phyloP scores from a whole-genome alignment of 1,140 invertebrate genomes.

The Sitobion miscanthi region DNA sequence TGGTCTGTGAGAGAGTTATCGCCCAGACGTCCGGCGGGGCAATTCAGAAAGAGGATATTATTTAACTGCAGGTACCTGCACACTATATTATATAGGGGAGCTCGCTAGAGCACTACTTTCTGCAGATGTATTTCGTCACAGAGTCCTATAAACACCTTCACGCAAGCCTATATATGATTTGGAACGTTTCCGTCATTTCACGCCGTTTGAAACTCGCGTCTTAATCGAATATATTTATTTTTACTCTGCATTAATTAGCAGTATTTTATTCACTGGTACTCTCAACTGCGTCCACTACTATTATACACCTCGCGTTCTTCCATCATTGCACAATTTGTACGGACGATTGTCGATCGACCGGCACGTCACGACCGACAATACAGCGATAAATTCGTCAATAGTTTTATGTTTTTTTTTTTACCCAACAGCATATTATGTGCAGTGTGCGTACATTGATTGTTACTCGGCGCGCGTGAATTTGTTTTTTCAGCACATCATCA shows the following conservation, averaged over 20 bases:
- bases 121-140: not conserved
- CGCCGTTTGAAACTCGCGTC: not conserved
- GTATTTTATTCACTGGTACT: not conserved
- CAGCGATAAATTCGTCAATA: too few relatives aligned
- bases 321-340: not conserved
- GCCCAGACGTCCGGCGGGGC: too few relatives aligned
- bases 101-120: not conserved
- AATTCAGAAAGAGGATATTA: not conserved
- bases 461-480: accelerated
- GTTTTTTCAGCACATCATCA: not conserved
- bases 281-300: too few relatives aligned
- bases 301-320: not conserved
- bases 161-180: not conserved
- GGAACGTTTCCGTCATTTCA: not conserved
- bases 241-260: not conserved
- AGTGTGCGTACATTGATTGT: too few relatives aligned
- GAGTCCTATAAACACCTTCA: not conserved
- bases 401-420: not conserved
- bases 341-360: not conserved
- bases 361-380: too few relatives aligned
- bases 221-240: not conserved
- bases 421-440: not conserved
- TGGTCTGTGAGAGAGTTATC: too few relatives aligned
- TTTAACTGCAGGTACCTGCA: not conserved
- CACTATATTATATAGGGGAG: too few relatives aligned